A percentile compares a stretch with the other conserved stretches of the same genome.
phyloP scores from a whole-genome alignment of 2,888 invertebrate genomes.

The Lasius fuliginosus region DNA sequence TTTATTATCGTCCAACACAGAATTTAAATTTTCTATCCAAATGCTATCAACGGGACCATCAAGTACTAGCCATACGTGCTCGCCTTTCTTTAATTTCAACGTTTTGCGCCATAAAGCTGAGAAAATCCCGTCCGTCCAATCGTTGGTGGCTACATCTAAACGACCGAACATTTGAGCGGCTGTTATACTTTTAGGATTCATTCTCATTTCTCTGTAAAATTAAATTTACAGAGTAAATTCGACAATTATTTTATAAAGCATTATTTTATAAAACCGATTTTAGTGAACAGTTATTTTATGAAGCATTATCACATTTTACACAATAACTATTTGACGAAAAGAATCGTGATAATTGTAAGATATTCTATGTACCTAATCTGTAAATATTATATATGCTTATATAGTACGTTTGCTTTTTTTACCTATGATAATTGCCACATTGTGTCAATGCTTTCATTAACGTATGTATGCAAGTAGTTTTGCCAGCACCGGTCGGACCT shows the following conservation, averaged over 20 bases:
- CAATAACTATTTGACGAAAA: not conserved
- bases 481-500: slow-evolving; percentile 98
- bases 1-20: slow-evolving; percentile 98
- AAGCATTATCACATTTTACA: not conserved
- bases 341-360: not conserved
- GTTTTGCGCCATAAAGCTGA: slow-evolving; percentile 98
- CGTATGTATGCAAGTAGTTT: slow-evolving; percentile 96
- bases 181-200: slow-evolving; percentile 99
- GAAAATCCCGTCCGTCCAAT: slow-evolving; percentile 99
- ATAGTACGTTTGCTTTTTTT: slow-evolving; percentile 63
- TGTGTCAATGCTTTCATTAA: slow-evolving; percentile 96
- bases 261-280: no score
- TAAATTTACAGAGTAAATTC: not conserved
- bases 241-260: not conserved
- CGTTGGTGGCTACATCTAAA: slow-evolving; percentile 98
- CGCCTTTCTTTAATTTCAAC: slow-evolving; percentile 94
- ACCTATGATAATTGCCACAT: slow-evolving; percentile 94
- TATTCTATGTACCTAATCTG: not conserved
- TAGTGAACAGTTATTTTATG: not conserved
- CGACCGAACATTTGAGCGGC: slow-evolving; percentile 99
- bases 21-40: slow-evolving; percentile 99
- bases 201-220: slow-evolving; percentile 94
- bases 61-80: slow-evolving; percentile 97
- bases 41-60: slow-evolving; percentile 99
- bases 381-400: not conserved